Conservation (phyloP, 2,888 invertebrate genomes). For the Acanthacorydalis orientalis region DNA sequence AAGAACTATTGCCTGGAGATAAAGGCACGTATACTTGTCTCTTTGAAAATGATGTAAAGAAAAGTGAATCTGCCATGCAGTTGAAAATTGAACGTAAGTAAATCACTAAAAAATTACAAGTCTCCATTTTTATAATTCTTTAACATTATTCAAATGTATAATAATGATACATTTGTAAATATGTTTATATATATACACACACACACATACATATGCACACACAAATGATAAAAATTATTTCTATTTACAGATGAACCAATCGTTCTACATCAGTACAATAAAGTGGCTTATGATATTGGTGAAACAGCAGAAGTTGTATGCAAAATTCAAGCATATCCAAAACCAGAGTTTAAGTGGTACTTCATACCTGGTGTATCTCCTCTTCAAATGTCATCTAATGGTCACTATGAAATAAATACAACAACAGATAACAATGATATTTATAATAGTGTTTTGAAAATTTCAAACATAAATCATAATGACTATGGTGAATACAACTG, state of each 20-base stretch:
- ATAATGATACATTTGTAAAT: no score
- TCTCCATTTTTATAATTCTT: background rate
- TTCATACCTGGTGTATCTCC: conserved; percentile 60
- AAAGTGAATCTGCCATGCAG: conserved; percentile 77
- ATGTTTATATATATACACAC: no score
- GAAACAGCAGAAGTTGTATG: conserved; percentile 79
- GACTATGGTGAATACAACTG: conserved; percentile 90
- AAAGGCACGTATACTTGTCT: conserved; percentile 76
- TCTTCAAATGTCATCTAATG: conserved; percentile 62
- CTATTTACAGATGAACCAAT: conserved; percentile 60
- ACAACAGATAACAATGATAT: conserved; percentile 70
- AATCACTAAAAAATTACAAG: background rate
- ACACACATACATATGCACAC: background rate
- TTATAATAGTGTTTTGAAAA: conserved; percentile 58
- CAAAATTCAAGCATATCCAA: conserved; percentile 80
- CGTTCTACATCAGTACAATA: conserved; percentile 66
- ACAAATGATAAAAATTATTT: no score
- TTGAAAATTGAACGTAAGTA: conserved; percentile 75
- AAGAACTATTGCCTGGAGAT: conserved; percentile 66
- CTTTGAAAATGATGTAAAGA: conserved; percentile 79
- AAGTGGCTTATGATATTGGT: conserved; percentile 71
- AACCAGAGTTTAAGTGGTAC: conserved; percentile 86
- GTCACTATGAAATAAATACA: conserved; percentile 72
- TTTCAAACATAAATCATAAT: conserved; percentile 57
- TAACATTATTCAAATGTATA: background rate